A percentile compares a stretch with the other conserved stretches of the same genome.
phyloP scores from a whole-genome alignment of 2,113 vertebrate genomes.

The Heliornis fulica region DNA sequence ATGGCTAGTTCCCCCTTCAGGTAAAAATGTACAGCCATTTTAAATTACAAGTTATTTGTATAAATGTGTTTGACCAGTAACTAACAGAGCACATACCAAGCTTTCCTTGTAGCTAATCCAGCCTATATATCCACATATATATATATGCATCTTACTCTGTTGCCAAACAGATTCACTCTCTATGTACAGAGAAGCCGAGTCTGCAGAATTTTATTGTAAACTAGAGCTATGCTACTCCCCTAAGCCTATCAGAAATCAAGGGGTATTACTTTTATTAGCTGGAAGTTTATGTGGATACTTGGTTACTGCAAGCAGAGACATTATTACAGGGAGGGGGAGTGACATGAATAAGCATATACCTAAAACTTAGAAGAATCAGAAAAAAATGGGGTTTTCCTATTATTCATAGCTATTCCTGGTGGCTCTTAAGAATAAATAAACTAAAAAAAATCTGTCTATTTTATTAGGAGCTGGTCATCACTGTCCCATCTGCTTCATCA shows the following conservation, averaged over 20 bases:
- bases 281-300: not conserved
- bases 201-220: not conserved
- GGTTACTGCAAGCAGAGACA: not conserved
- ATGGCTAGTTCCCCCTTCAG: not conserved
- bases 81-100: not conserved
- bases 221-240: not conserved
- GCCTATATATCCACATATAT: not conserved
- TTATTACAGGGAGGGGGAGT: not conserved
- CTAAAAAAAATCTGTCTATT: slow-evolving; percentile 42
- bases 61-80: not conserved
- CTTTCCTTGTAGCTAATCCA: not conserved
- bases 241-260: not conserved
- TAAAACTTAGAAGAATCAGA: not conserved
- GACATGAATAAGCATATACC: slow-evolving; percentile 16
- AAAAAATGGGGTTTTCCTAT: slow-evolving; percentile 16
- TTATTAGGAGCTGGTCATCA: slow-evolving; percentile 57
- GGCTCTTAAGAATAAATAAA: slow-evolving; percentile 39
- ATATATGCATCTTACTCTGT: not conserved
- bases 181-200: not conserved
- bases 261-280: not conserved
- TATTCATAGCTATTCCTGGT: slow-evolving; percentile 1
- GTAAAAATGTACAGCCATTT: not conserved
- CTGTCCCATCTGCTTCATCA: slow-evolving; percentile 49
- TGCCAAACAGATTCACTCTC: not conserved
- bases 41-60: not conserved